phyloP scores from a whole-genome alignment of 2,797 vertebrate species.

The Pteropus rufus region DNA sequence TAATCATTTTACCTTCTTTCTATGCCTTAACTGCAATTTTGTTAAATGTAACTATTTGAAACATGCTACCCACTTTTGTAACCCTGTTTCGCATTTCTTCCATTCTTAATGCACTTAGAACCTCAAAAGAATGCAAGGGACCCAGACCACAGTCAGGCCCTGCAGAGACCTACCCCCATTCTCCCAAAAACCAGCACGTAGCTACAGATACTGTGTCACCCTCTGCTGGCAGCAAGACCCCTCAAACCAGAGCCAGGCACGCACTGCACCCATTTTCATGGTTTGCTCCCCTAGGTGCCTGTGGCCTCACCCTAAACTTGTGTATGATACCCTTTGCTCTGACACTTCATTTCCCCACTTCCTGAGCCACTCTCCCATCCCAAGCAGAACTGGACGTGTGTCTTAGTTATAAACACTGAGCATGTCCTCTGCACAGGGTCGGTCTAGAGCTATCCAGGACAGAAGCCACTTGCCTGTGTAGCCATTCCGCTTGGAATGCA shows the following conservation, averaged over 20 bases:
- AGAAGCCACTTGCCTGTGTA: fast-evolving
- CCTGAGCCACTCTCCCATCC: not conserved
- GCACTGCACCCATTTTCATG: not conserved
- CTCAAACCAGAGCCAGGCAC: not conserved
- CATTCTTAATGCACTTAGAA: not conserved
- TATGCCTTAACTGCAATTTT: not conserved
- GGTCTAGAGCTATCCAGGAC: not conserved
- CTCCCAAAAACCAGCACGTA: too few relatives aligned
- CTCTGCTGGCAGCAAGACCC: not conserved
- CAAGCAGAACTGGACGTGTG: not conserved
- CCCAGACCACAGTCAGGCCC: not conserved
- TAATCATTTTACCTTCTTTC: not conserved
- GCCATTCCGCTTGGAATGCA: not conserved
- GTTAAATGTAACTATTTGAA: not conserved
- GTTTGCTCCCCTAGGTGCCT: too few relatives aligned
- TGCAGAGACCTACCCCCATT: not conserved
- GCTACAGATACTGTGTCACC: not conserved
- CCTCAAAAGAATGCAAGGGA: not conserved
- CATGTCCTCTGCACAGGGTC: fast-evolving
- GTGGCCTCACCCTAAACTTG: not conserved
- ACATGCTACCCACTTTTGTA: not conserved
- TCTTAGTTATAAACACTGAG: not conserved
- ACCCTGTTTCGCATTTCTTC: too few relatives aligned
- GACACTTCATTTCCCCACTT: not conserved
- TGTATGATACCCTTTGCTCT: not conserved